Evolutionary conservation across 2,888 invertebrate species (phyloP), one percentile per base, ranked within the genome.

Genomic region (Dolichopus griseipennis): DNA sequence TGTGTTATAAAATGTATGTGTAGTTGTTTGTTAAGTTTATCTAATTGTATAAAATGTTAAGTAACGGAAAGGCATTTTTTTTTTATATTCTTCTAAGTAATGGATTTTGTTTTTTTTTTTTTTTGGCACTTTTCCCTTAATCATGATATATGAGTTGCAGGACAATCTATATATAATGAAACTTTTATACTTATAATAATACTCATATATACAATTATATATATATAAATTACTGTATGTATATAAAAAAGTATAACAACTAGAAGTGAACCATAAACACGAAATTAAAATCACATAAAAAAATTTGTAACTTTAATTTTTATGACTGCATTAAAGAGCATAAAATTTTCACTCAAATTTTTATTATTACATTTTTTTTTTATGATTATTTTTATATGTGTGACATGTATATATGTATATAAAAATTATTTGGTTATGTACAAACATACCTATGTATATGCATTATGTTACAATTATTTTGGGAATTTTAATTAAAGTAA

Each of bases 291-390:
- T 52, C n/a, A 18, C n/a, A n/a, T n/a, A 52, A 52, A 52, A 15
- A 52, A 52, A 52, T 52, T 52, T 52, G 52, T 52, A 52, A 52
- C 15, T 52, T 52, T 52, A 52, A 52, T 52, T 52, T 43, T 52
- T 52, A 52, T 52, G 52, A 52, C 52, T 52, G 52, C 52, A 52
- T 52, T 52, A 52, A n/a, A 52, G 52, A 52, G n/a, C 52, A 52
- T 52, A 52, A 52, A 52, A 52, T 12, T 52, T 37, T 37, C 12
- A 18, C 6, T 52, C 18, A n/a, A n/a, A 6, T 52, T 52, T 52
- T 52, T 18, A 18, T n/a, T 52, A 18, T 52, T n/a, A 2, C 2
- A 18, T n/a, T 52, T 52, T 52, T 52, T 52, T 52, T 52, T 52
- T 52, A 52, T 52, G 9, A 52, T 18, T 52, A 52, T 52, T 52